Percentiles rank a stretch among this genome's conserved stretches.
Evolutionary conservation across 2,888 invertebrate species (phyloP).

Genomic region (Sipha maydis): DNA sequence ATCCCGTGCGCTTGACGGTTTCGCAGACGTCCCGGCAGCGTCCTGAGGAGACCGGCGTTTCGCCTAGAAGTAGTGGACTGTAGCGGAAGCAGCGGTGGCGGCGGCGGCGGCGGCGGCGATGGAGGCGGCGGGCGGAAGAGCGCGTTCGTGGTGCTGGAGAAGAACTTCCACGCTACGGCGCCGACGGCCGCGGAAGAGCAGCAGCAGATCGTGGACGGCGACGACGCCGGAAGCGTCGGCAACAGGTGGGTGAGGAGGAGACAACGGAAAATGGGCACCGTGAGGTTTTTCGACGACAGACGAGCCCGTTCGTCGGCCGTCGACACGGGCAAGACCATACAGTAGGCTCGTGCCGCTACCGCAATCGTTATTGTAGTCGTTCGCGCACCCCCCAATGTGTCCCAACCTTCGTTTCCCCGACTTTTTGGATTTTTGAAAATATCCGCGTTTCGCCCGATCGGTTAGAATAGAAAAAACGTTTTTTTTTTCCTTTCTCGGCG

Average conservation of each 20-base stretch:
- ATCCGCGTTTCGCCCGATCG: background rate
- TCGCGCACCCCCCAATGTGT: background rate
- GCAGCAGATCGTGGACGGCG: background rate
- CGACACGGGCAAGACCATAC: slow-evolving; percentile 21
- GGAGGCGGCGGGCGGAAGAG: background rate
- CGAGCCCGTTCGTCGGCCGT: background rate
- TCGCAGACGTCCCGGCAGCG: slow-evolving; percentile 6
- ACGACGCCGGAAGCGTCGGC: background rate
- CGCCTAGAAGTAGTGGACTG: slow-evolving; percentile 50
- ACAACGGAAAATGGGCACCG: slow-evolving; percentile 48
- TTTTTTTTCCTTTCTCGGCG: too few relatives aligned
- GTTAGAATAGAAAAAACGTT: too few relatives aligned
- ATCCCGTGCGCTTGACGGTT: too few relatives aligned
- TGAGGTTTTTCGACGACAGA: slow-evolving; percentile 37
- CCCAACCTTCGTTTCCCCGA: too few relatives aligned
- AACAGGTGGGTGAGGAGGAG: slow-evolving; percentile 54
- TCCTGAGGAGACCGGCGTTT: slow-evolving; percentile 38
- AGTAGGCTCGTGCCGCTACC: background rate
- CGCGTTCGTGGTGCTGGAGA: slow-evolving; percentile 42
- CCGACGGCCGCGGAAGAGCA: background rate
- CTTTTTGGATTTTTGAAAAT: background rate
- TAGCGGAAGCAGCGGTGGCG: background rate
- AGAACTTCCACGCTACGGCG: background rate
- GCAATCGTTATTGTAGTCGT: background rate
- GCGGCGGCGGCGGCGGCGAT: background rate